phyloP scores from a whole-genome alignment of 2,113 vertebrate genomes.

The Nothobranchius kuhntae region DNA sequence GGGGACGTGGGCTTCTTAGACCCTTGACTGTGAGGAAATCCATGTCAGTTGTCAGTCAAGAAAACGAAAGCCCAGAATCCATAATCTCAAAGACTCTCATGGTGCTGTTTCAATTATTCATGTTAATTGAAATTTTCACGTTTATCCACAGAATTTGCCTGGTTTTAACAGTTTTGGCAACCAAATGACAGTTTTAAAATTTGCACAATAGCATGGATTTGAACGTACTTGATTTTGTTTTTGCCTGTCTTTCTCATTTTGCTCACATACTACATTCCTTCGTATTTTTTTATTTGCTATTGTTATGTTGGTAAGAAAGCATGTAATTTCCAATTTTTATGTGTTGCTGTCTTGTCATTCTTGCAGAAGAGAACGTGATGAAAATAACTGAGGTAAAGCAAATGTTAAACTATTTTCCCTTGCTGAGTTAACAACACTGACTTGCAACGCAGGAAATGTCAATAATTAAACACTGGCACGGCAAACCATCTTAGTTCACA shows the following conservation, averaged over 20 bases:
- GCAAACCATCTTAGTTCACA: slow-evolving; percentile 67
- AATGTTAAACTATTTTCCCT: slow-evolving; percentile 52
- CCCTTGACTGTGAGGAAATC: slow-evolving; percentile 45
- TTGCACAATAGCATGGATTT: no score
- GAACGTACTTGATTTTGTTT: background rate
- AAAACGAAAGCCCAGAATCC: slow-evolving; percentile 12
- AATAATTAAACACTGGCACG: slow-evolving; percentile 77
- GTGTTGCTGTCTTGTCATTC: slow-evolving; percentile 12
- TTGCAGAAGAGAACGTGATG: slow-evolving; percentile 9
- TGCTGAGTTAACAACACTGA: slow-evolving; percentile 72
- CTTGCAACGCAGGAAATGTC: slow-evolving; percentile 65
- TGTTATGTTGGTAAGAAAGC: background rate
- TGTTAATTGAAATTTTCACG: background rate
- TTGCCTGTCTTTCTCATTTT: background rate
- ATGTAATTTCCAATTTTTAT: no score
- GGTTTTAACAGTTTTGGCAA: slow-evolving; percentile 8
- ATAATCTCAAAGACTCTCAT: slow-evolving; percentile 21
- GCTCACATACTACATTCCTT: background rate
- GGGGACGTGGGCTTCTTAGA: slow-evolving; percentile 49
- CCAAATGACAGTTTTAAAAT: slow-evolving; percentile 3
- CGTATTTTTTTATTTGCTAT: background rate
- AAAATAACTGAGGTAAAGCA: slow-evolving; percentile 56
- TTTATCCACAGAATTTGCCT: background rate
- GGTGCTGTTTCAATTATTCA: slow-evolving; percentile 17
- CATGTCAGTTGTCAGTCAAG: slow-evolving; percentile 62